phyloP scores from a whole-genome alignment of 1,140 invertebrate species.

The roundworm (Caenorhabditis elegans) region WBcel235 BX284603.4:8044501-8045000 shows the following conservation, averaged over 20 bases:
- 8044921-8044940: not conserved
- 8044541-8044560: slow-evolving; percentile 48
- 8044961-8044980: too few relatives aligned
- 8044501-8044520: slow-evolving; percentile 11
- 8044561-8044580: slow-evolving; percentile 48
- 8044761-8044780: slow-evolving; percentile 22
- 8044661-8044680: slow-evolving; percentile 51
- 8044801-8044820: too few relatives aligned
- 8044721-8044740: slow-evolving; percentile 53
- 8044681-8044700: slow-evolving; percentile 47
- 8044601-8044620: slow-evolving; percentile 33
- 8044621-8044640: slow-evolving; percentile 48
- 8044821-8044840: too few relatives aligned
- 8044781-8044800: too few relatives aligned
- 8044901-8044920: not conserved
- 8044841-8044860: not conserved
- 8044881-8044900: slow-evolving; percentile 43
- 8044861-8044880: not conserved
- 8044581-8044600: slow-evolving; percentile 51
- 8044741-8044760: slow-evolving; percentile 48
- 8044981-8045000: too few relatives aligned
- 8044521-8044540: slow-evolving; percentile 29
- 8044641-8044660: slow-evolving; percentile 34
- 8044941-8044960: too few relatives aligned
- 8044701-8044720: slow-evolving; percentile 49